Conservation (phyloP, 1,140 invertebrate species). For the Drosophila arizonae region DNA sequence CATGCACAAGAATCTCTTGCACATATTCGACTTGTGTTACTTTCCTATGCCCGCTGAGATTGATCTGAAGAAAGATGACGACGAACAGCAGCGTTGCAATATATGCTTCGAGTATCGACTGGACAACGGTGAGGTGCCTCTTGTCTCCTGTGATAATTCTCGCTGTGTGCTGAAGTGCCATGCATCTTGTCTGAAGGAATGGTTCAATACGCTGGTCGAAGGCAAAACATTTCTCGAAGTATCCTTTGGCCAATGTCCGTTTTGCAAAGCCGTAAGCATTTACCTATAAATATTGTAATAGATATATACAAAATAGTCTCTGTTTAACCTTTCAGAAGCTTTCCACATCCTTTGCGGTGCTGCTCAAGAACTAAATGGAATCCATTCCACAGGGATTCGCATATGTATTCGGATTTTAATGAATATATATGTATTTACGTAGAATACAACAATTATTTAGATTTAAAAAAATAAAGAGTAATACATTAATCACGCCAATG, state of each 20-base stretch:
- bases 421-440: slow-evolving; percentile 8
- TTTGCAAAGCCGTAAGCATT: slow-evolving; percentile 73
- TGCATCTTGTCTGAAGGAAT: slow-evolving; percentile 70
- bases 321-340: slow-evolving; percentile 56
- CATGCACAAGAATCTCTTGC: slow-evolving; percentile 75
- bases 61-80: slow-evolving; percentile 13
- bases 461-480: slow-evolving; percentile 8
- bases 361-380: slow-evolving; percentile 46
- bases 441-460: slow-evolving; percentile 17
- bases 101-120: slow-evolving; percentile 74
- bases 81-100: slow-evolving; percentile 63
- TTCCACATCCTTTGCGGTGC: slow-evolving; percentile 72
- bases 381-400: not conserved
- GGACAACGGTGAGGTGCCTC: slow-evolving; percentile 66
- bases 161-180: slow-evolving; percentile 75
- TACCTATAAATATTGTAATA: not conserved
- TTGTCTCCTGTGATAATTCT: slow-evolving; percentile 76
- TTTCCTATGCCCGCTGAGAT: slow-evolving; percentile 71
- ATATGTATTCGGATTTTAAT: not conserved
- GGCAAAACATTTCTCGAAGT: slow-evolving; percentile 72
- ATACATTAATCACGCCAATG: slow-evolving; percentile 14
- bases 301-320: not conserved
- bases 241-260: slow-evolving; percentile 72
- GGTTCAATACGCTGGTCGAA: slow-evolving; percentile 74
- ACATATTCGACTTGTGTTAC: slow-evolving; percentile 75